Evolutionary conservation across 2,797 vertebrate genomes (phyloP).

Genomic region (Dallia pectoralis): DNA sequence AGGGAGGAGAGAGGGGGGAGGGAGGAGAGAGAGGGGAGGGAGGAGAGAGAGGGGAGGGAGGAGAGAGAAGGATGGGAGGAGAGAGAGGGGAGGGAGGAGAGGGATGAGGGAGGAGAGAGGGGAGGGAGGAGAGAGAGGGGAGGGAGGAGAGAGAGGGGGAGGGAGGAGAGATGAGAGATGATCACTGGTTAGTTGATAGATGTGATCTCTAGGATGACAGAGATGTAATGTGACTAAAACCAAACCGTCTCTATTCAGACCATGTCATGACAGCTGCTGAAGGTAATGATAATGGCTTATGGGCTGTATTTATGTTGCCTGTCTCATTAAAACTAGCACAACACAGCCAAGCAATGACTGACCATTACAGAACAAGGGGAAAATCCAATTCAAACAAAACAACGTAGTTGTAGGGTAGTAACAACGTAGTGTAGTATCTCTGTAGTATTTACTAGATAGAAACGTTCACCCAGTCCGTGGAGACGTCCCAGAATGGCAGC

Average conservation of each 20-base stretch:
- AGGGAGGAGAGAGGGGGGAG: no score
- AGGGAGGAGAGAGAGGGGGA: no score
- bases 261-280: background rate
- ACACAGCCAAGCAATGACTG: background rate
- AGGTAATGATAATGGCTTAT: background rate
- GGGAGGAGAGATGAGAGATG: background rate
- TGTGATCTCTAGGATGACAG: background rate
- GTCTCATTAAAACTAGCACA: background rate
- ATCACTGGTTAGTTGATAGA: background rate
- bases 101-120: no score
- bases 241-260: background rate
- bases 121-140: no score
- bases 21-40: no score
- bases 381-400: conserved; percentile 27
- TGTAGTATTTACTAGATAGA: conserved; percentile 48
- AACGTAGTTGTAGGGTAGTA: conserved; percentile 46
- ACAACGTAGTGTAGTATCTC: conserved; percentile 31
- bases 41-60: no score
- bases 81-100: no score
- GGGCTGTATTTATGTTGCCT: background rate
- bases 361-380: background rate
- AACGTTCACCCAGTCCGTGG: conserved; percentile 69
- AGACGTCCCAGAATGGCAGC: conserved; percentile 51
- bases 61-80: no score
- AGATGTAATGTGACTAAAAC: background rate